Evolutionary conservation across 2,888 invertebrate genomes (phyloP).

Genomic region (Mimachlamys varia): DNA sequence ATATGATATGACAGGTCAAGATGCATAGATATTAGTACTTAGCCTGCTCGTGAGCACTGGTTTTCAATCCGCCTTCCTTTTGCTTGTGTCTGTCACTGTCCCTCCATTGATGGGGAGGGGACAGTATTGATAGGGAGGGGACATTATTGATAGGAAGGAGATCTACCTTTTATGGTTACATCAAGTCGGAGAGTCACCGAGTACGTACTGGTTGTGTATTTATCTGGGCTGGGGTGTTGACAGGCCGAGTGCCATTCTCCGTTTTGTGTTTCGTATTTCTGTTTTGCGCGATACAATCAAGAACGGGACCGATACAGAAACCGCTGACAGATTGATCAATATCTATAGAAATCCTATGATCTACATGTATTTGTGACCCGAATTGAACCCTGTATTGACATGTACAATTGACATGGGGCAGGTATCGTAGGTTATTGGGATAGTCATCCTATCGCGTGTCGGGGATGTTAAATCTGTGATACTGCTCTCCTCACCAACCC

Average conservation of each 20-base stretch:
- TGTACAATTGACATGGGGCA: not conserved
- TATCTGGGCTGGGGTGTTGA: not conserved
- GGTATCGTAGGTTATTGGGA: not conserved
- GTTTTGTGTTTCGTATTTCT: slow-evolving; percentile 11
- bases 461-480: no score
- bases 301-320: not conserved
- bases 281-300: not conserved
- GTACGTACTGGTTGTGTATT: not conserved
- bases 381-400: slow-evolving; percentile 7
- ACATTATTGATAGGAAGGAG: no score
- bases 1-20: slow-evolving; percentile 20
- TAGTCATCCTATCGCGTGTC: no score
- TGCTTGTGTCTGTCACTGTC: not conserved
- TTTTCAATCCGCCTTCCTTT: slow-evolving; percentile 18
- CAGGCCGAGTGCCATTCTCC: not conserved
- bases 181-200: not conserved
- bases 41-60: not conserved
- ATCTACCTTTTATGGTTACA: not conserved
- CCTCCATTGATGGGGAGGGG: not conserved
- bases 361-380: not conserved
- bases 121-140: no score
- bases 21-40: not conserved
- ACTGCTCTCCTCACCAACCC: no score
- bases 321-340: slow-evolving; percentile 4
- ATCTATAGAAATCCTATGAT: slow-evolving; percentile 26